Percentiles rank a stretch among this genome's conserved stretches.
Conservation (phyloP, 2,113 vertebrate genomes). For the Saguinus midas region DNA sequence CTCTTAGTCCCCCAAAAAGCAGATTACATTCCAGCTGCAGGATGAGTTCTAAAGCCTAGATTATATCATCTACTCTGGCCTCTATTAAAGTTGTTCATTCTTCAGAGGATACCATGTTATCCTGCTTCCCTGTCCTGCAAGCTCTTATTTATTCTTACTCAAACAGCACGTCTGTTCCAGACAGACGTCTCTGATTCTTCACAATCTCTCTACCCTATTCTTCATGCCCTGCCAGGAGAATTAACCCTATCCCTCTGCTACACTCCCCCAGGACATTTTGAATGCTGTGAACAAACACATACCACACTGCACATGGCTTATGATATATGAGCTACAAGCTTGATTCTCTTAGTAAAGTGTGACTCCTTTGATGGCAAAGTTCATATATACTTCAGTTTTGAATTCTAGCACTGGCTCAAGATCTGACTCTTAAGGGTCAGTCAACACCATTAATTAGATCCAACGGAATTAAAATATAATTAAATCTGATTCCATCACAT, state of each 20-base stretch:
- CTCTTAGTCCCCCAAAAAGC: background rate
- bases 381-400: background rate
- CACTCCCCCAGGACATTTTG: background rate
- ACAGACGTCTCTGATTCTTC: slow-evolving; percentile 3
- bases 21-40: background rate
- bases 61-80: background rate
- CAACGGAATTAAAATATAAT: slow-evolving; percentile 29
- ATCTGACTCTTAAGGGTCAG: background rate
- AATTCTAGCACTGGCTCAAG: background rate
- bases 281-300: background rate
- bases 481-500: background rate
- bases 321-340: background rate
- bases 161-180: background rate
- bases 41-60: background rate
- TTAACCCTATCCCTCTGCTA: background rate
- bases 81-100: background rate
- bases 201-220: background rate
- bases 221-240: background rate
- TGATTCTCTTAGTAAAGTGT: background rate
- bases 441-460: background rate
- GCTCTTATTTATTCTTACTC: background rate
- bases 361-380: background rate
- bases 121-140: background rate
- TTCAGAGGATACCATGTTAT: background rate
- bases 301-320: background rate